Evolutionary conservation across 2,888 invertebrate species (phyloP).

Genomic region (Dexiosoma caninum): DNA sequence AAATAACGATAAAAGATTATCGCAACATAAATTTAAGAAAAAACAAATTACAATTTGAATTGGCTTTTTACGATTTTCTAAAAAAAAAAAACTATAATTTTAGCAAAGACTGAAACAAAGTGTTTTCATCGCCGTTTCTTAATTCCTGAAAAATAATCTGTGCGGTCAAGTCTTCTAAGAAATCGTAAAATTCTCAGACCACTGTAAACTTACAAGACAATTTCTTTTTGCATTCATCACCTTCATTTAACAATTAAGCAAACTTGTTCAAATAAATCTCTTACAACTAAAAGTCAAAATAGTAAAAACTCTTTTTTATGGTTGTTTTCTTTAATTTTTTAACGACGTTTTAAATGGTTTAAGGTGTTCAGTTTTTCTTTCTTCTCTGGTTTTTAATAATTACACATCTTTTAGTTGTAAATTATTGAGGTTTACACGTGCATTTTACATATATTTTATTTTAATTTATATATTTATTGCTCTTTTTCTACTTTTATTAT

Average conservation of each 20-base stretch:
- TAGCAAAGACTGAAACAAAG: neutral
- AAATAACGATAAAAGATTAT: neutral
- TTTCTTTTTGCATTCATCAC: neutral
- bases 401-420: slow-evolving; percentile 17
- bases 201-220: neutral
- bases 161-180: neutral
- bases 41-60: neutral
- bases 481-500: slow-evolving; percentile 18
- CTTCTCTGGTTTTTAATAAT: neutral
- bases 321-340: neutral
- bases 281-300: neutral
- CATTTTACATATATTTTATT: neutral
- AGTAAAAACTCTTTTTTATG: neutral
- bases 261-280: neutral
- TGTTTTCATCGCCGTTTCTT: neutral
- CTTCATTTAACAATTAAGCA: neutral
- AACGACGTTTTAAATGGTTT: slow-evolving; percentile 16
- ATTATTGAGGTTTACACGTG: slow-evolving; percentile 20
- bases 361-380: neutral
- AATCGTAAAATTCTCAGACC: neutral
- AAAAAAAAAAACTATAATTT: neutral
- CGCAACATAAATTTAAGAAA: neutral
- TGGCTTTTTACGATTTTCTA: neutral
- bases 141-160: neutral
- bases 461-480: slow-evolving; percentile 4